These are phyloP conservation scores for Clarias laeviceps DNA, from an alignment of 2,797 vertebrate species.

Conservation along the genomic window DNA sequence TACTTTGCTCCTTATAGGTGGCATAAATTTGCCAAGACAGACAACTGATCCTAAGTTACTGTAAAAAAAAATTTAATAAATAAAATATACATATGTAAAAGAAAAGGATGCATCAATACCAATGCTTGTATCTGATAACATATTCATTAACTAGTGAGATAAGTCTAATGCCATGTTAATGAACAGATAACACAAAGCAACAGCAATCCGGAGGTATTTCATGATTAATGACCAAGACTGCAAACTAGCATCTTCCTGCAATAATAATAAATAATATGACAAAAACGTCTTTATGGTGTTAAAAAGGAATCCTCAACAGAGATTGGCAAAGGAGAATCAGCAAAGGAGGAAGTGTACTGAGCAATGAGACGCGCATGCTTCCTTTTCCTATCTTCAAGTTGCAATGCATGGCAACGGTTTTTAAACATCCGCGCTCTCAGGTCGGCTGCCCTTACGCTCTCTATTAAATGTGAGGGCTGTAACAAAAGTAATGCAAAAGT, in stretches of 20 bases:
- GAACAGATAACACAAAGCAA: neutral
- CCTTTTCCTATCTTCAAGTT: neutral
- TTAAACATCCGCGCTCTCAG: neutral
- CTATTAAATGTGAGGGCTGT: neutral
- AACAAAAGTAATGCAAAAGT: too few relatives aligned
- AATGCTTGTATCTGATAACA: too few relatives aligned
- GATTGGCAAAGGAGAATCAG: too few relatives aligned
- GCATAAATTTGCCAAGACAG: conserved; percentile 20
- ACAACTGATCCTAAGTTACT: neutral
- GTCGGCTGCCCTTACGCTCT: too few relatives aligned
- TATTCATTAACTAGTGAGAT: neutral
- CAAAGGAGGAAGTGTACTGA: neutral
- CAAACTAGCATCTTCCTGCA: neutral
- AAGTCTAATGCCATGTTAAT: neutral
- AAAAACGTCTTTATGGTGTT: neutral
- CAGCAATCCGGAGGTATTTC: neutral
- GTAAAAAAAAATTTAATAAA: neutral
- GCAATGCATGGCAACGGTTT: neutral
- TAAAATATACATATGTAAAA: neutral
- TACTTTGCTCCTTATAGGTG: conserved; percentile 21
- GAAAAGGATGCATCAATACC: neutral
- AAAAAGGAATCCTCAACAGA: neutral
- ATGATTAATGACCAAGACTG: neutral
- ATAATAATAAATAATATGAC: neutral
- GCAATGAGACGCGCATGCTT: neutral